Evolutionary conservation across 2,888 invertebrate genomes (phyloP), one percentile per base, ranked within the genome.

Genomic region (Drosophila emarginata): DNA sequence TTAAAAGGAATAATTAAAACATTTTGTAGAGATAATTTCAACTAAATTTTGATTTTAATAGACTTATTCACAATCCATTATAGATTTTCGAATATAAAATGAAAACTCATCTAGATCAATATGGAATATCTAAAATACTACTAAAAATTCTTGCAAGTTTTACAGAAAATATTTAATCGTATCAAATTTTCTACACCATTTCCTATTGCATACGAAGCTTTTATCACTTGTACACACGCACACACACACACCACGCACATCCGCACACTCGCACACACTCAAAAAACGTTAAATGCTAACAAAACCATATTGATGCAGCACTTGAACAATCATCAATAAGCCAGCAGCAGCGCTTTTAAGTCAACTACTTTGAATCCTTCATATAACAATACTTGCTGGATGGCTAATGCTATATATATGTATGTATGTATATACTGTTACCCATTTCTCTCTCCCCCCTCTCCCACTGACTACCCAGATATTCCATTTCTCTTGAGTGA

Each of bases 321-420:
- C 70, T 71, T 72, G 60, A 71, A 64, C 72, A 85, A 85, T 81
- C 81, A 80, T 81, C 81, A 80, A 81, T 81, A 81, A 76, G 83
- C 76, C 78, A 85, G 68, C 79, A 72, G 23, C 57, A 7, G 18
- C 45, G 53, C 36, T 75, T 60, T 81, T 67, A 73, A 77, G 79
- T 78, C 71, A 79, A 74, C 76, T 76, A 62, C 86, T 85, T 45
- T 45, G 45, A 45, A 45, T 45, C 45, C 45, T 70, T 70, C 74
- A 69, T 64, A 77, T 72, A 73, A 81, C 80, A 80, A 80, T 75
- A 37, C 45, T 45, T 45, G 45, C 18, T 45, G 60, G 21, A 36
- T 2, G 28, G 65, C 71, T 71, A 71, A 71, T 71, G 71, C 72
- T 65, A 45, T 45, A 45, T 45, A 45, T n/a, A n/a, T n/a, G n/a